Evolutionary conservation across 2,797 vertebrate species (phyloP), one percentile per base, ranked within the genome.

Genomic region (Microchirus variegatus): DNA sequence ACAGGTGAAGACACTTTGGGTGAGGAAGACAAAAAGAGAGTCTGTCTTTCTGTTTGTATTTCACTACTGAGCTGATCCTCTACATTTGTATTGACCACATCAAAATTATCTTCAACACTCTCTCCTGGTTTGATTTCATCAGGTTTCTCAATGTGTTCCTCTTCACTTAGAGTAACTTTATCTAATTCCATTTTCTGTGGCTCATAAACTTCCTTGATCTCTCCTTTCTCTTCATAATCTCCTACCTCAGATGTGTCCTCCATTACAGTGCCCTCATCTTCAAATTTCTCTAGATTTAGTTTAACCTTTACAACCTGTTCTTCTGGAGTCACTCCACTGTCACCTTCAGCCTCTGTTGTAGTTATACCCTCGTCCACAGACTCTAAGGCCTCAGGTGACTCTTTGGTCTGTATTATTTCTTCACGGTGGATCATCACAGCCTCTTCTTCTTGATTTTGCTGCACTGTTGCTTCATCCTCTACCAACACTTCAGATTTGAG

Each of bases 281-380:
- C 96, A 89, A 95, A 96, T 70, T 92, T 98, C 71, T 98, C 97
- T n/a, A 92, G 93, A 3, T 87, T 92, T 35, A 91, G 92, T 82
- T 97, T 97, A 70, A 80, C 94, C 10, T 91, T 94, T 0, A 91
- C 71, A 67, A 95, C 93, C 66, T 93, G 66, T 62, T 99, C 96
- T 60, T 97, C 96, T 0, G 96, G 96, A 15, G 95, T 96, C 5
- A 91, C 94, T 63, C 93, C 96, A 75, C 81, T 94, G 17, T 97
- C 95, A 19, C 94, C 96, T 73, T 98, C 97, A 35, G 89, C 93
- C 75, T 98, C 96, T 1, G 94, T 97, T 51, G 96, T 96, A n/a
- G 94, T 96, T 87, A 98, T 96, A 13, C 96, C 96, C 87, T 98
- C 97, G 75, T 98, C 96, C 0, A 96, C 90, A 37, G 96, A 98